Evolutionary conservation across 2,888 invertebrate species (phyloP).

Genomic region (Alentia gelatinosa): DNA sequence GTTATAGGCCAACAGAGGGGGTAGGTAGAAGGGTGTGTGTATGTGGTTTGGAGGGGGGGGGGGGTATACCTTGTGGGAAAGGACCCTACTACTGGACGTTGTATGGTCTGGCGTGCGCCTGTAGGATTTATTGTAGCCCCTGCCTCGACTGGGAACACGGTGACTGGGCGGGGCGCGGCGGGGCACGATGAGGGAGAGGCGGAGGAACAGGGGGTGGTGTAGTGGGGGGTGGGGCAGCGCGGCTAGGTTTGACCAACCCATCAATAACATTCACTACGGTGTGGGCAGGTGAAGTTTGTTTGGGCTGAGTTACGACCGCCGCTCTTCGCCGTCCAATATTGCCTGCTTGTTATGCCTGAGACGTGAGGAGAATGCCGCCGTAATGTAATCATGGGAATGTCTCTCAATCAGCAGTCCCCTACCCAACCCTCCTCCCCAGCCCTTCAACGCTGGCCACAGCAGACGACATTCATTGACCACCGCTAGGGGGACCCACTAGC

Average conservation of each 20-base stretch:
- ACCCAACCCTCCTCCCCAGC: no score
- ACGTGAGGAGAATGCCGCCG: slow-evolving; percentile 1
- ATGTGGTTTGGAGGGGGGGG: neutral
- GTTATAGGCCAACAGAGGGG: no score
- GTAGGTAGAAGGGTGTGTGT: neutral
- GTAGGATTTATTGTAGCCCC: no score
- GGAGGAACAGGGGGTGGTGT: neutral
- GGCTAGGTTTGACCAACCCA: neutral
- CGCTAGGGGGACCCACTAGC: neutral
- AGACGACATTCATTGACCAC: no score
- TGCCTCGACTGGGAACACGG: no score
- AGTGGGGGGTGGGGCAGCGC: neutral
- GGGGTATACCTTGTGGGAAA: neutral
- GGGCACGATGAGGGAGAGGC: neutral
- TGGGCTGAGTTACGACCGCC: neutral
- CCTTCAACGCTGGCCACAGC: neutral
- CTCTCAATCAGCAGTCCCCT: neutral
- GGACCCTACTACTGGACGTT: no score
- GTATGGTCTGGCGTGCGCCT: no score
- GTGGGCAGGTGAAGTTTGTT: slow-evolving; percentile 25
- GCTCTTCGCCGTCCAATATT: neutral
- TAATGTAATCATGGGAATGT: neutral
- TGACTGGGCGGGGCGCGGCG: neutral
- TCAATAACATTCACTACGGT: neutral
- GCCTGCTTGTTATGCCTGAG: neutral